Conservation (phyloP, 2,888 invertebrate species). For the Caradrina kadenii region DNA sequence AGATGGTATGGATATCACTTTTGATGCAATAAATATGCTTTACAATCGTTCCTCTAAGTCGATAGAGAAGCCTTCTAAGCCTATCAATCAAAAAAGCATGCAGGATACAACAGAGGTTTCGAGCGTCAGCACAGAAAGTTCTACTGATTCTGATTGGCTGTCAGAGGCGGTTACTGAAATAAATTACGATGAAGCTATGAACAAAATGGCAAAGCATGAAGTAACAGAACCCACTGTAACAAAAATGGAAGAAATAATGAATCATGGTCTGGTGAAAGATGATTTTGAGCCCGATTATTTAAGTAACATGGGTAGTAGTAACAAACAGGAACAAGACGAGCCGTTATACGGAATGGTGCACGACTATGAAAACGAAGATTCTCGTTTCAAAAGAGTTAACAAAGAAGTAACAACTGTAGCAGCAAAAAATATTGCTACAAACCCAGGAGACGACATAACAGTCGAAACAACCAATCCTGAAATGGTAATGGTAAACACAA, state of each 20-base stretch:
- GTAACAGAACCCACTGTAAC: slow-evolving; percentile 74
- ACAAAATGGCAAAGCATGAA: slow-evolving; percentile 73
- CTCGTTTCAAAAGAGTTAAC: slow-evolving; percentile 81
- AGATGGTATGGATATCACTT: slow-evolving; percentile 78
- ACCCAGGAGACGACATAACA: slow-evolving; percentile 37
- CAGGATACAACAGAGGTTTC: slow-evolving; percentile 58
- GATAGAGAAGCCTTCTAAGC: slow-evolving; percentile 68
- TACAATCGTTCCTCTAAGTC: slow-evolving; percentile 83
- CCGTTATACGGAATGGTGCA: slow-evolving; percentile 79
- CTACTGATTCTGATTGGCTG: slow-evolving; percentile 83
- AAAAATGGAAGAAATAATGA: slow-evolving; percentile 79
- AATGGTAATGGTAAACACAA: slow-evolving; percentile 44
- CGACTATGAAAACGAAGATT: slow-evolving; percentile 83
- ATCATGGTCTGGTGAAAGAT: slow-evolving; percentile 74
- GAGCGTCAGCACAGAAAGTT: slow-evolving; percentile 60
- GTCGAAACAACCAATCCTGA: slow-evolving; percentile 41
- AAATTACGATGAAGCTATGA: slow-evolving; percentile 76
- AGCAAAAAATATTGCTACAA: slow-evolving; percentile 9
- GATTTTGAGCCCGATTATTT: slow-evolving; percentile 87
- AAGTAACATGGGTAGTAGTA: slow-evolving; percentile 75
- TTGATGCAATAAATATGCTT: slow-evolving; percentile 80
- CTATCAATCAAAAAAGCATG: slow-evolving; percentile 8
- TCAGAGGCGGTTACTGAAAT: slow-evolving; percentile 81
- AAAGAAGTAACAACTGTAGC: slow-evolving; percentile 54
- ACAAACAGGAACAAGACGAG: slow-evolving; percentile 76